phyloP scores from a whole-genome alignment of 1,140 invertebrate species.

The Temnothorax curvispinosus region DNA sequence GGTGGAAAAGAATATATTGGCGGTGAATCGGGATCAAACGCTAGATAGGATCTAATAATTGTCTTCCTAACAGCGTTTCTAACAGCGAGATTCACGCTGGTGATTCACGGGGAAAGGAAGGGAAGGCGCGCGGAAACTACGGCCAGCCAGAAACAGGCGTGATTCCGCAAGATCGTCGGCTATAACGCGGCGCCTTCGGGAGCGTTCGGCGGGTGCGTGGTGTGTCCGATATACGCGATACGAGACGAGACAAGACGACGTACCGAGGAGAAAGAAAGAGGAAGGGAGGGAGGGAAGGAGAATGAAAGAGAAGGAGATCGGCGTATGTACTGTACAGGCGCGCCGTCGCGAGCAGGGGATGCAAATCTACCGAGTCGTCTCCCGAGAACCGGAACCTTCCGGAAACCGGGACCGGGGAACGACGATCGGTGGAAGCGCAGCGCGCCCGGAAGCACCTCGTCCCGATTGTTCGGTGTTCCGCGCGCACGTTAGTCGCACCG shows the following conservation, averaged over 20 bases:
- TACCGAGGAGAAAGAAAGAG: background rate
- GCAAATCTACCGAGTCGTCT: conserved; percentile 5
- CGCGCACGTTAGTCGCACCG: no score
- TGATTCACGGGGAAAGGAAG: background rate
- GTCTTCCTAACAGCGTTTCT: background rate
- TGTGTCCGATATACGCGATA: conserved; percentile 23
- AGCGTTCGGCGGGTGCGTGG: background rate
- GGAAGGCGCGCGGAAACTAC: background rate
- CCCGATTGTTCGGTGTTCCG: no score
- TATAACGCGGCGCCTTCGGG: conserved; percentile 24
- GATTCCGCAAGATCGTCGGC: background rate
- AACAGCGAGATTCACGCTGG: background rate
- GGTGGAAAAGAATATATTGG: background rate
- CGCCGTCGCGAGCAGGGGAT: conserved; percentile 29
- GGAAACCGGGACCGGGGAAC: no score
- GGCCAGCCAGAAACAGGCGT: no score
- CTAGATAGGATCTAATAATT: background rate
- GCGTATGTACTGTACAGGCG: background rate
- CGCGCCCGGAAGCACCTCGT: no score
- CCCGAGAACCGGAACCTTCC: no score
- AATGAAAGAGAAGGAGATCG: background rate
- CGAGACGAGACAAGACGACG: conserved; percentile 32
- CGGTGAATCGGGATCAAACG: background rate
- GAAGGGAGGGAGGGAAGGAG: no score
- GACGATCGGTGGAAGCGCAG: no score